Conservation (phyloP, 2,888 invertebrate species). For the Cephus pulcher region DNA sequence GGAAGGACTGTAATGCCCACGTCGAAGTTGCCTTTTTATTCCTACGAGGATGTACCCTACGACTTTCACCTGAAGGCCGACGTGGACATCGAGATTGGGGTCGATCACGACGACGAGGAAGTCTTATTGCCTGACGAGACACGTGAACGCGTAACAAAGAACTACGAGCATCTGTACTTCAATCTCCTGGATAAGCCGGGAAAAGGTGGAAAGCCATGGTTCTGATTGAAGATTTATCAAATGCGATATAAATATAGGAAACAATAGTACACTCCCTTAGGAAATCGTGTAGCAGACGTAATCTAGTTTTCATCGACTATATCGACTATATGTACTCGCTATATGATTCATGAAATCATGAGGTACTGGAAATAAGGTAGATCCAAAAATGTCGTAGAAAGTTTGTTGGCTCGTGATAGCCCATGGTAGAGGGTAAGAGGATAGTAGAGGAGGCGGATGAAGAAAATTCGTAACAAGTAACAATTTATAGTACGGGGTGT, state of each 20-base stretch:
- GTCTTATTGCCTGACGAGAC: slow-evolving; percentile 33
- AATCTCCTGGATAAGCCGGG: slow-evolving; percentile 44
- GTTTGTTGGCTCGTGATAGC: neutral
- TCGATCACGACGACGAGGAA: slow-evolving; percentile 43
- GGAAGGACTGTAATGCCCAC: slow-evolving; percentile 37
- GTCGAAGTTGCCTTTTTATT: slow-evolving; percentile 8
- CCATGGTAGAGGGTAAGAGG: too few species aligned
- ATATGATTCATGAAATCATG: neutral
- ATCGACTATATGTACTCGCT: neutral
- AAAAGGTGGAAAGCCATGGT: slow-evolving; percentile 32
- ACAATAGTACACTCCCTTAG: neutral
- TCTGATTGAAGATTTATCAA: slow-evolving; percentile 6
- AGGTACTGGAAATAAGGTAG: neutral
- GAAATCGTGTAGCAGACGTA: neutral
- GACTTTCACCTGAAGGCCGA: slow-evolving; percentile 38
- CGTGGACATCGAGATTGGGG: slow-evolving; percentile 38
- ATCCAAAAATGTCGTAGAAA: neutral
- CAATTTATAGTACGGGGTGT: neutral
- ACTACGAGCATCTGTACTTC: slow-evolving; percentile 39
- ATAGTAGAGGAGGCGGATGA: too few species aligned
- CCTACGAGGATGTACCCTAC: slow-evolving; percentile 39
- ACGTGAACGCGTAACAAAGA: slow-evolving; percentile 38
- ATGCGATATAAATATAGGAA: neutral
- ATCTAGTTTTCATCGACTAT: neutral
- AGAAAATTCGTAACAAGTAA: neutral